phyloP scores from a whole-genome alignment of 2,113 vertebrate genomes.

The Poeciliopsis occidentalis region DNA sequence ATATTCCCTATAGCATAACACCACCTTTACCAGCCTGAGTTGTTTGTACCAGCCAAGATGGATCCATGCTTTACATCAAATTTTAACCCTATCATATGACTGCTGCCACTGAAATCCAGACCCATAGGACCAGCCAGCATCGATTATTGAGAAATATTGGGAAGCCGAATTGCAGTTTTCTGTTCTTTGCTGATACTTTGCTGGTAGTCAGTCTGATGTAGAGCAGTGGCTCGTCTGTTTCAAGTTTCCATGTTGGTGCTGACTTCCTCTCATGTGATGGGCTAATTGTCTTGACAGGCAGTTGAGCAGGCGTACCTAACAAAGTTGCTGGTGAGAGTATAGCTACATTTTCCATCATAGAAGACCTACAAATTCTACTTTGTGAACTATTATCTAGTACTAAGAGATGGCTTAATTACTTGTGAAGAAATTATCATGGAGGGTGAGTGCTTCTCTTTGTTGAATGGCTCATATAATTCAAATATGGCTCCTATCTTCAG shows the following conservation, averaged over 20 bases:
- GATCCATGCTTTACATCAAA: background rate
- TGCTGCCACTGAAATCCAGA: too few species aligned
- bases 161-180: background rate
- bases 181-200: background rate
- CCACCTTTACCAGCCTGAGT: background rate
- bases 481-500: constrained; percentile 53
- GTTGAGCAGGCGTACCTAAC: background rate
- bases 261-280: background rate
- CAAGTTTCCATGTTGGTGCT: background rate
- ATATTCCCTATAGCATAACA: background rate
- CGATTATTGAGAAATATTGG: background rate
- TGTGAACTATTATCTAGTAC: constrained; percentile 18
- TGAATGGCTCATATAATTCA: constrained; percentile 63
- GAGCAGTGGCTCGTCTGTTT: background rate
- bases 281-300: background rate
- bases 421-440: constrained; percentile 54
- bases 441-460: constrained; percentile 57
- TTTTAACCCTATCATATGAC: background rate
- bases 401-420: constrained; percentile 30
- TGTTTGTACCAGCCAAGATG: background rate
- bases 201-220: background rate
- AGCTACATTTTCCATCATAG: constrained; percentile 15
- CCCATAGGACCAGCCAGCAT: background rate
- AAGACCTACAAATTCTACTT: constrained; percentile 7
- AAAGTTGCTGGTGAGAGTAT: background rate